Conservation (phyloP, 2,888 invertebrate species). For the Bombyx huttoni region DNA sequence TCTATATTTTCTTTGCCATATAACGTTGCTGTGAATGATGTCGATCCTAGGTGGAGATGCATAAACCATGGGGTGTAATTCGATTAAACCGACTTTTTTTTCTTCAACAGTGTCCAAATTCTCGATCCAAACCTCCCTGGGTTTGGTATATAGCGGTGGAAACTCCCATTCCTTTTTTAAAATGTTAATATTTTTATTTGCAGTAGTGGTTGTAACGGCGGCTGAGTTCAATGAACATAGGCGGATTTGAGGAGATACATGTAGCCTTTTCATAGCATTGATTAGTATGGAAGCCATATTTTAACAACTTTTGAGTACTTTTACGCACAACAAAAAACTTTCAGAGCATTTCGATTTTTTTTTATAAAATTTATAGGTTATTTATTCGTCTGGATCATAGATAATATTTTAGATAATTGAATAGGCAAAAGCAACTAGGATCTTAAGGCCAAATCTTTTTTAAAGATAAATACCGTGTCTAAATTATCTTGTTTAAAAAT, state of each 20-base stretch:
- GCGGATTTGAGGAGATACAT: conserved; percentile 36
- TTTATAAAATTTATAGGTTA: conserved; percentile 8
- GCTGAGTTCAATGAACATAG: conserved; percentile 28
- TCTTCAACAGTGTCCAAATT: conserved; percentile 83
- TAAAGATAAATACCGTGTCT: too few species aligned
- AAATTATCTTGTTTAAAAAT: too few species aligned
- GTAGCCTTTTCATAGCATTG: conserved; percentile 46
- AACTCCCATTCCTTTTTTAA: conserved; percentile 59
- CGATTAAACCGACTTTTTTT: conserved; percentile 85
- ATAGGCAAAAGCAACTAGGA: too few species aligned
- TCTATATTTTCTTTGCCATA: conserved; percentile 88
- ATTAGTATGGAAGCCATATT: conserved; percentile 44
- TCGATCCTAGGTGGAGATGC: conserved; percentile 88
- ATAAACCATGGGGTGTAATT: conserved; percentile 92
- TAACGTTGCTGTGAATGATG: conserved; percentile 86
- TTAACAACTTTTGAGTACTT: not conserved
- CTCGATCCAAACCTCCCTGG: conserved; percentile 89
- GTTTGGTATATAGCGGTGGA: conserved; percentile 70
- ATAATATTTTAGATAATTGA: too few species aligned
- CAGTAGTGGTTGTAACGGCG: conserved; percentile 15
- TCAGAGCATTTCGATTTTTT: not conserved
- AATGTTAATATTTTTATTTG: conserved; percentile 30
- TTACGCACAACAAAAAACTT: not conserved
- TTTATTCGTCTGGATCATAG: not conserved
- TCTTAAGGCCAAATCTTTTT: too few species aligned